Conservation (phyloP, 2,888 invertebrate genomes). For the Cremastobaeus sp. region DNA sequence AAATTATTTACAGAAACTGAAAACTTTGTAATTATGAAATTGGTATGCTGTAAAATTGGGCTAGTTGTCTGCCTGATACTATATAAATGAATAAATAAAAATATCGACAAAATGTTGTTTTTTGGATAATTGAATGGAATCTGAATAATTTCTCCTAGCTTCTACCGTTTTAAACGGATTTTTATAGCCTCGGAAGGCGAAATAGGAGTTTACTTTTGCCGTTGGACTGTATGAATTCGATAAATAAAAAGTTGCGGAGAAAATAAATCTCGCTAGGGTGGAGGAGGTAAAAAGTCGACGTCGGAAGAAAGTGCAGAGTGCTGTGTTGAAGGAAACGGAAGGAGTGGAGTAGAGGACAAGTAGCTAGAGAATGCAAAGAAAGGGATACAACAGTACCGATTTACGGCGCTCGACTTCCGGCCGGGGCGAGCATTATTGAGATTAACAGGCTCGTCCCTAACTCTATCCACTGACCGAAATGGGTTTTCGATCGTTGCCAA, state of each 20-base stretch:
- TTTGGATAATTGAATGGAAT: no score
- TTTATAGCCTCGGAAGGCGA: no score
- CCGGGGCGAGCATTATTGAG: conserved; percentile 75
- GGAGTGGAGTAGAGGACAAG: conserved; percentile 61
- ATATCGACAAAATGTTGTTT: no score
- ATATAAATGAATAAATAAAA: no score
- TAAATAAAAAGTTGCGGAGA: conserved; percentile 15
- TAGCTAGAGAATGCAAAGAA: conserved; percentile 57
- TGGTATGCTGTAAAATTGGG: no score
- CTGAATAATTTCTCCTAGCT: no score
- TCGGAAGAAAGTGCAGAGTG: conserved; percentile 42
- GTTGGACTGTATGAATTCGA: conserved; percentile 11
- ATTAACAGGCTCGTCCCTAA: conserved; percentile 71
- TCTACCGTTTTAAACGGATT: no score
- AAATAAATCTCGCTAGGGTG: conserved; percentile 29
- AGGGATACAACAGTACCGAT: conserved; percentile 67
- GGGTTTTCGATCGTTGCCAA: conserved; percentile 68
- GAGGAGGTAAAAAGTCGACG: conserved; percentile 48
- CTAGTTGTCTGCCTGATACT: no score
- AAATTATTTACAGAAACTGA: no score
- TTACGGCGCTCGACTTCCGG: conserved; percentile 75
- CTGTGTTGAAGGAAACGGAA: conserved; percentile 57
- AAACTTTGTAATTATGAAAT: no score
- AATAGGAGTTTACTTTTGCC: background rate
- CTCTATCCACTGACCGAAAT: conserved; percentile 64